A percentile compares a stretch with the other conserved stretches of the same genome.
Conservation (phyloP, 2,888 invertebrate genomes). For the Drosophila cognata region DNA sequence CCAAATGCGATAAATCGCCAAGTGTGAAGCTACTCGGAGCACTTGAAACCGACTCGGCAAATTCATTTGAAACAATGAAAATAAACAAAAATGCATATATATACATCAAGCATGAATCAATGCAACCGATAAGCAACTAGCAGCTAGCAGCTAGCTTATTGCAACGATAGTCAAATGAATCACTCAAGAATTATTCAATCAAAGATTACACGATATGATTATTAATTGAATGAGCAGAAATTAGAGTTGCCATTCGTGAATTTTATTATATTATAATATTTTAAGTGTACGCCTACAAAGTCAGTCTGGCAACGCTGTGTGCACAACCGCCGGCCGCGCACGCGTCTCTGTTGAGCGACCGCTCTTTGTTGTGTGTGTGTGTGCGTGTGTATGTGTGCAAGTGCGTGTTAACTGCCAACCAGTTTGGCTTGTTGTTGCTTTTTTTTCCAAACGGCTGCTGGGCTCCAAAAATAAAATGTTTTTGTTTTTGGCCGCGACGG, state of each 20-base stretch:
- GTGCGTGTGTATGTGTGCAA: slow-evolving; percentile 12
- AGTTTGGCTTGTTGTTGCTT: slow-evolving; percentile 49
- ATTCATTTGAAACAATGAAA: slow-evolving; percentile 3
- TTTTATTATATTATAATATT: background rate
- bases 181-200: background rate
- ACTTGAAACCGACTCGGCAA: background rate
- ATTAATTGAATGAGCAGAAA: background rate
- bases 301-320: slow-evolving; percentile 46
- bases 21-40: background rate
- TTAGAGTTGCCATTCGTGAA: background rate
- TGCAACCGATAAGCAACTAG: slow-evolving; percentile 14
- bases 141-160: slow-evolving; percentile 2
- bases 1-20: slow-evolving; percentile 7
- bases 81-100: background rate
- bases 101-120: slow-evolving; percentile 17
- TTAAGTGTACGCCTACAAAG: background rate
- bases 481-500: slow-evolving; percentile 23
- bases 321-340: slow-evolving; percentile 40
- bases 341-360: slow-evolving; percentile 35
- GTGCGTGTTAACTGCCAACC: slow-evolving; percentile 55
- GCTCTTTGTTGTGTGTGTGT: slow-evolving; percentile 12
- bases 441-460: slow-evolving; percentile 36
- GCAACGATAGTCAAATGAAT: slow-evolving; percentile 13
- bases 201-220: slow-evolving; percentile 9
- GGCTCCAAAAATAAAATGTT: slow-evolving; percentile 59